Evolutionary conservation across 1,140 invertebrate genomes (phyloP).

Genomic region (Drosophila hydei): DNA sequence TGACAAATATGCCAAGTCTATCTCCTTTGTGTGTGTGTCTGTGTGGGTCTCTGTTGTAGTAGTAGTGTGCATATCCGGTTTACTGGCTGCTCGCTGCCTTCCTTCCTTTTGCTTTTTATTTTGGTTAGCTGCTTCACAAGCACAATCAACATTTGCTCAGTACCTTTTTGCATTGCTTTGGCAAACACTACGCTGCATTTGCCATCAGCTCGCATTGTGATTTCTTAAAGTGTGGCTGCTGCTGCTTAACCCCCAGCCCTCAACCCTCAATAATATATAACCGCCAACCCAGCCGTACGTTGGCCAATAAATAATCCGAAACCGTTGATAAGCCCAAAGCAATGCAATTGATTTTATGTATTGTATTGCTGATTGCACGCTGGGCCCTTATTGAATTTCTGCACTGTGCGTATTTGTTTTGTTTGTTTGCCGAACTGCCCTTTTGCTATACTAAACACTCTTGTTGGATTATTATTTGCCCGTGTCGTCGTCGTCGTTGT

Average conservation of each 20-base stretch:
- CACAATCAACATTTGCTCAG: conserved; percentile 77
- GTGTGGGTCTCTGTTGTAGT: conserved; percentile 10
- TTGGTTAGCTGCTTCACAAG: conserved; percentile 46
- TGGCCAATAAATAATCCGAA: conserved; percentile 75
- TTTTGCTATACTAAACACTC: conserved; percentile 20
- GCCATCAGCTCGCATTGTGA: conserved; percentile 35
- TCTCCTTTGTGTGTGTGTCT: conserved; percentile 28
- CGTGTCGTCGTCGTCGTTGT: too few species aligned
- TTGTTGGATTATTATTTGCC: conserved; percentile 44
- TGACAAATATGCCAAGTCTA: conserved; percentile 65
- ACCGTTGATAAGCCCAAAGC: conserved; percentile 74
- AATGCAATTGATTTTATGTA: conserved; percentile 79
- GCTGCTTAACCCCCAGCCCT: not conserved
- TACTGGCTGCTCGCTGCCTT: conserved; percentile 44
- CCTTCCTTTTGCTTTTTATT: conserved; percentile 35
- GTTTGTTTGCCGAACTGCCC: conserved; percentile 42
- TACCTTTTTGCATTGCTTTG: conserved; percentile 67
- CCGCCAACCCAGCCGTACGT: conserved; percentile 2
- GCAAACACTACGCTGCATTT: conserved; percentile 70
- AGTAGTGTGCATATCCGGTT: conserved; percentile 67
- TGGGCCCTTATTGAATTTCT: conserved; percentile 68
- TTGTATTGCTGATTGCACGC: conserved; percentile 70
- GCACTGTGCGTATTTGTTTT: conserved; percentile 46
- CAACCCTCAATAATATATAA: not conserved
- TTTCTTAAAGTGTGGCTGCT: conserved; percentile 42